Conservation (phyloP, 2,113 vertebrate genomes). For the Empidonax alnorum region DNA sequence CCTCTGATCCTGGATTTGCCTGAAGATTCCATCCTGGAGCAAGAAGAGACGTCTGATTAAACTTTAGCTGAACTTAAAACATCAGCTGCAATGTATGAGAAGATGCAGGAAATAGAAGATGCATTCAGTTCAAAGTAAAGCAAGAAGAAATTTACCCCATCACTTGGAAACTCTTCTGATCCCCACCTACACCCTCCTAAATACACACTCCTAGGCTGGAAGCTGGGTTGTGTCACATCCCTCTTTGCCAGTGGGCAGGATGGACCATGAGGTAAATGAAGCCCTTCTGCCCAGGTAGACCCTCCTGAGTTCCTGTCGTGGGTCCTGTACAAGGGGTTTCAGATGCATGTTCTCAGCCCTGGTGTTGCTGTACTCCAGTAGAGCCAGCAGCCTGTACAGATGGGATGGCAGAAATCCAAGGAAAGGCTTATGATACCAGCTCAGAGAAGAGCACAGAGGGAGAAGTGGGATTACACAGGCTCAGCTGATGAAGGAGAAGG, state of each 20-base stretch:
- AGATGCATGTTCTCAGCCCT: accelerated
- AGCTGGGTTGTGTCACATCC: not conserved
- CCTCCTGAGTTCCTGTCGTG: not conserved
- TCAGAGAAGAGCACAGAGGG: not conserved
- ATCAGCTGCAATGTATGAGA: not conserved
- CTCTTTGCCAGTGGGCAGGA: not conserved
- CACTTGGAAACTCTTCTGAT: not conserved
- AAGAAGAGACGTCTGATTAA: not conserved
- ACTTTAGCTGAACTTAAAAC: not conserved
- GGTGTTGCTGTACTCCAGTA: not conserved
- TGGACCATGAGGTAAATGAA: accelerated
- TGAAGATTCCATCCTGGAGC: not conserved
- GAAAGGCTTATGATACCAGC: not conserved
- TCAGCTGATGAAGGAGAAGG: not conserved
- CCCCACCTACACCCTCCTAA: not conserved
- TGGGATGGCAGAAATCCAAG: not conserved
- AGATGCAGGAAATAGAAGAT: not conserved
- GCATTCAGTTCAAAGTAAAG: not conserved
- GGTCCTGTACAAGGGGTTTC: not conserved
- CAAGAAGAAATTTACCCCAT: not conserved
- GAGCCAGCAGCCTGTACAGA: not conserved
- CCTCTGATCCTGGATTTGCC: not conserved
- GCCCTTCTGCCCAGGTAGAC: not conserved
- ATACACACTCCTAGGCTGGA: not conserved
- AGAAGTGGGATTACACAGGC: not conserved